Evolutionary conservation across 2,797 vertebrate species (phyloP), one percentile per base, ranked within the genome.

Genomic region (Scyliorhinus canicula): DNA sequence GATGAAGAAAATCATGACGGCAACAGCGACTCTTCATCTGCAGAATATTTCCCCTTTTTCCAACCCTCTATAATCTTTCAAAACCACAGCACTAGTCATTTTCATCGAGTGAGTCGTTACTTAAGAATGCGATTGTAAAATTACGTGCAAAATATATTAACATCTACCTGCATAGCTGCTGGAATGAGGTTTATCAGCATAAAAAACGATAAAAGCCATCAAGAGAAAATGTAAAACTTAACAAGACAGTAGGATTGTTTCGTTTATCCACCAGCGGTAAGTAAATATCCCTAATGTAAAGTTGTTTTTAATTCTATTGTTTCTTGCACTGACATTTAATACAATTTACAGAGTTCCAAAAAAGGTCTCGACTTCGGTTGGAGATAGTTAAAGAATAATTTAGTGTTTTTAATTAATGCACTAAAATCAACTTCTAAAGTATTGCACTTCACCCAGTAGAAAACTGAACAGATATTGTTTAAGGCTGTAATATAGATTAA

Each of bases 141-240:
- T 14, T 28, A 16, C 16, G 5, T n/a, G 14, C 65, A 52, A 52
- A 24, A 71, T 52, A 35, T 52, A 55, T 14, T 19, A 35, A 11
- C 69, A 55, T 74, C 50, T 94, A 67, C 44, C 50, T 94, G 71
- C 44, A 74, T 74, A 94, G 93, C 93, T 94, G 6, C 47, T 35
- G 28, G 93, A n/a, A 6, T 74, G 67, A 52, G 28, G 31, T 74
- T 74, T 94, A 74, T 52, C 67, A 35, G 5, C 44, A 71, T 35
- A 94, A 74, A n/a, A 55, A n/a, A 14, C 67, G 26, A 19, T 74
- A 74, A 52, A 71, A 44, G 24, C 44, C 63, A 16, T 28, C 7
- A 26, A 50, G 2, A 50, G 26, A 69, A 93, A 93, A 93, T 93
- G 4, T 35, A 93, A 93, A 47, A 71, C 31, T 40, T 55, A 35